Conservation (phyloP, 1,140 invertebrate genomes). For the Dendroctonus valens region DNA sequence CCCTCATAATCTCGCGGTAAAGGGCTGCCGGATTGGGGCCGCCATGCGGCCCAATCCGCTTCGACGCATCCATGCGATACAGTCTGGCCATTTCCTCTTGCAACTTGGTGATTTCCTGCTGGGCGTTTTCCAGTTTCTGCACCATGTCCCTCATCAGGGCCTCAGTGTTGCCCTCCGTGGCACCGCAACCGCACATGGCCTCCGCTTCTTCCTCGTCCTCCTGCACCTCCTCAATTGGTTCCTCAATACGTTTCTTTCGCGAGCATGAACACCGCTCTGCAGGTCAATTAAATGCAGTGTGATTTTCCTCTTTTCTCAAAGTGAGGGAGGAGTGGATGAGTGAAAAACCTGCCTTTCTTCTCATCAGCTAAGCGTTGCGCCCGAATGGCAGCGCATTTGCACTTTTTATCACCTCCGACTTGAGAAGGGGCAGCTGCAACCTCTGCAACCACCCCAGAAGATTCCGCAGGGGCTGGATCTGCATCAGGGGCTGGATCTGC, state of each 20-base stretch:
- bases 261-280: no score
- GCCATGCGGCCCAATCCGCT: conserved; percentile 14
- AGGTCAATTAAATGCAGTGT: no score
- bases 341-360: conserved; percentile 1
- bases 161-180: conserved; percentile 6
- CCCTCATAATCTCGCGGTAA: conserved; percentile 35
- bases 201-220: conserved; percentile 7
- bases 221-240: background rate
- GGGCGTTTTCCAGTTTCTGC: conserved; percentile 25
- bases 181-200: conserved; percentile 24
- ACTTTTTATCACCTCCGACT: background rate
- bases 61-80: conserved; percentile 25
- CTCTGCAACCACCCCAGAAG: background rate
- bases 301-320: no score
- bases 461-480: background rate
- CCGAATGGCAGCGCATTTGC: conserved; percentile 15
- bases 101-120: conserved; percentile 25
- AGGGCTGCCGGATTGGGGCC: conserved; percentile 26
- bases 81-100: conserved; percentile 26
- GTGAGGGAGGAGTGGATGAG: no score
- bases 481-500: background rate
- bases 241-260: no score
- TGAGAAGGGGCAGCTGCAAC: background rate
- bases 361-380: conserved; percentile 5
- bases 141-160: conserved; percentile 15